Conservation (phyloP, 2,113 vertebrate species). For the Phocoena phocoena region DNA sequence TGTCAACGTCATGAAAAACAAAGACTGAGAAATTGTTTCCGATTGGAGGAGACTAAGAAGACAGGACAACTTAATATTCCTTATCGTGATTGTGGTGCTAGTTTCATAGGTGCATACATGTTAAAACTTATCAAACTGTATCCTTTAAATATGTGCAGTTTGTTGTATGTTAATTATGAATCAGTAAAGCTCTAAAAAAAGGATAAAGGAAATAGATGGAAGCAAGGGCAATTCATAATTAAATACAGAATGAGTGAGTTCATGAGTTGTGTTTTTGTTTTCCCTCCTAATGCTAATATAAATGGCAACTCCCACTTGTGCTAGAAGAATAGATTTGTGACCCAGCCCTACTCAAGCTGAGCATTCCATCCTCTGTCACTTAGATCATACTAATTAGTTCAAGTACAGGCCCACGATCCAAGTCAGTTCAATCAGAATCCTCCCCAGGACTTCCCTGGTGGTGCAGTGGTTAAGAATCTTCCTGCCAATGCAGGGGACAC, state of each 20-base stretch:
- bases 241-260: not conserved
- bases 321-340: too few species aligned
- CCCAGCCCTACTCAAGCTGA: not conserved
- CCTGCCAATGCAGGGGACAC: too few species aligned
- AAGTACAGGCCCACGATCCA: not conserved
- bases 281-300: not conserved
- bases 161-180: not conserved
- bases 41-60: not conserved
- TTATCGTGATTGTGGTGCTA: not conserved
- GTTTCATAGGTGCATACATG: not conserved
- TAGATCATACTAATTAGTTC: not conserved
- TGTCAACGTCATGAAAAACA: not conserved
- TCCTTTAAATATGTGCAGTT: not conserved
- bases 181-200: not conserved
- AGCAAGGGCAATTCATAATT: not conserved
- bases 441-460: too few species aligned
- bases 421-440: not conserved
- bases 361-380: not conserved
- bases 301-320: not conserved
- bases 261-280: not conserved
- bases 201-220: not conserved
- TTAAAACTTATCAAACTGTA: not conserved
- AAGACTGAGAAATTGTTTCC: not conserved
- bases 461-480: too few species aligned
- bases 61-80: not conserved